Evolutionary conservation across 2,113 vertebrate species (phyloP), one percentile per base, ranked within the genome.

Genomic region (Cinclus mexicanus): DNA sequence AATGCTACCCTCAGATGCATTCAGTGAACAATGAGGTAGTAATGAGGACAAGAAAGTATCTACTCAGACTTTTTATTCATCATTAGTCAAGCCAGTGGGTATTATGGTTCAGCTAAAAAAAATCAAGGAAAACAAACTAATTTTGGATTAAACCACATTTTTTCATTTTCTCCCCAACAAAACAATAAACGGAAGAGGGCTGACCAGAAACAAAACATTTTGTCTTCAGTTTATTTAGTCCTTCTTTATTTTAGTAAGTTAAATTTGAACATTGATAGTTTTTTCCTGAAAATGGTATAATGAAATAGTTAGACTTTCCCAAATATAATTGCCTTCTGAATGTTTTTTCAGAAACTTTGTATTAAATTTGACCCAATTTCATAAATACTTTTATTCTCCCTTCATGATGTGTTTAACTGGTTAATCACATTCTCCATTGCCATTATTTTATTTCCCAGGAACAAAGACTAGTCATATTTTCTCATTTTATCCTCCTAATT

Each of bases 401-500:
- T 77, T 85, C 61, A 50, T 26, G 49, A 81, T 76, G 25, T 53
- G 49, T 85, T 89, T 77, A 93, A 89, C 84, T 87, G 69, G 67
- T 94, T 93, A 93, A 92, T 91, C 84, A 87, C 42, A 39, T 93
- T 89, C 63, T 89, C 67, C 67, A n/a, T 61, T 93, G 87, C 74
- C 67, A 68, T 77, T 83, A 85, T 93, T 92, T 91, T 95, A 57
- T 91, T 93, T 75, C 70, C 53, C 67, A 76, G 63, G 82, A 83
- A 95, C 78, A 90, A 92, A 89, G 78, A 87, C 53, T 69, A 82
- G 72, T 93, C n/a, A 12, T 85, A 57, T 77, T 95, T 90, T 72
- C 57, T 84, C 29, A 28, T 82, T 87, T 90, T 84, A 79, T 85
- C 46, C 55, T 89, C 55, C 74, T 88, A 87, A 91, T 78, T 89